phyloP scores from a whole-genome alignment of 1,140 invertebrate species.

The Drosophila elegans region DNA sequence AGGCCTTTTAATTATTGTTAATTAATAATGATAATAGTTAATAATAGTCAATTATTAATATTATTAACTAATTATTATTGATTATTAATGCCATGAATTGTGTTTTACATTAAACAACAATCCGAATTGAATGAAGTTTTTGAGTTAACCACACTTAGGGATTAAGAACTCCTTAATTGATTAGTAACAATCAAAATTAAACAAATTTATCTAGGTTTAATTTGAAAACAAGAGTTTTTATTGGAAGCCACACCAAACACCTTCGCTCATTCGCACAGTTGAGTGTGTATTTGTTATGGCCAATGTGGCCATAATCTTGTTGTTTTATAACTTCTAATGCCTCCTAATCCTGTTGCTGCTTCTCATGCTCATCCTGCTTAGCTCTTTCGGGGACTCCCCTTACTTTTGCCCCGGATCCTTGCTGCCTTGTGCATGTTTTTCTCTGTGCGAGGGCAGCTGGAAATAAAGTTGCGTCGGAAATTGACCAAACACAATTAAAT shows the following conservation, averaged over 20 bases:
- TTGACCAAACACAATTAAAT: constrained; percentile 77
- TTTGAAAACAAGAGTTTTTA: constrained; percentile 1
- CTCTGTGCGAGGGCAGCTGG: constrained; percentile 24
- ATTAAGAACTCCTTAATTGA: too few relatives aligned
- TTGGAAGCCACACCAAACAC: neutral
- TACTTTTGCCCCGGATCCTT: constrained; percentile 5
- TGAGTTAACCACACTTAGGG: too few relatives aligned
- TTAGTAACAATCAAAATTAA: too few relatives aligned
- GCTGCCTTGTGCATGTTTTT: constrained; percentile 19
- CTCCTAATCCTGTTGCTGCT: constrained; percentile 56
- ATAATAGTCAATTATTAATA: too few relatives aligned
- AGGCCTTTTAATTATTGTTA: too few relatives aligned
- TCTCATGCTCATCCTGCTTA: constrained; percentile 22
- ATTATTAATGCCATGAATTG: too few relatives aligned
- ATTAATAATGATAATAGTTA: too few relatives aligned
- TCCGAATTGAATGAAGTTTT: too few relatives aligned
- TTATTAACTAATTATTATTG: too few relatives aligned
- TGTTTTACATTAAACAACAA: too few relatives aligned
- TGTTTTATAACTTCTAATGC: constrained; percentile 81
- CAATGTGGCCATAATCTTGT: constrained; percentile 73
- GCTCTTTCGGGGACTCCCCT: constrained; percentile 9
- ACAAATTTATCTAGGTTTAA: too few relatives aligned
- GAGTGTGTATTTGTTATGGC: constrained; percentile 54
- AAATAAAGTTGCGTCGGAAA: constrained; percentile 71
- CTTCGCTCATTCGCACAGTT: neutral